These are phyloP conservation scores for Pelodytes ibericus DNA, from an alignment of 2,797 vertebrate genomes.

Conservation along the genomic window DNA sequence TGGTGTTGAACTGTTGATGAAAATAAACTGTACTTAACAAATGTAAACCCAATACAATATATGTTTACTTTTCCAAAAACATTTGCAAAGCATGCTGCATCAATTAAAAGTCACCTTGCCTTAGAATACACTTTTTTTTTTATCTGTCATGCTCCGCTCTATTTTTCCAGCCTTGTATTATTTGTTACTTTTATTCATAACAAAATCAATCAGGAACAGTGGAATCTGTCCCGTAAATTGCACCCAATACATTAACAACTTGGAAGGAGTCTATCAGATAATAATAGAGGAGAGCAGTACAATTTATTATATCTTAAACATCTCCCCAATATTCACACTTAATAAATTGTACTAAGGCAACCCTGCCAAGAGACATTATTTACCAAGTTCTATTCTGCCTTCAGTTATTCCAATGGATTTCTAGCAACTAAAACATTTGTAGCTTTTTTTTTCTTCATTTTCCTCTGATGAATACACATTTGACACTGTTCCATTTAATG, in stretches of 20 bases:
- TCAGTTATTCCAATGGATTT: not conserved
- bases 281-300: slow-evolving; percentile 4
- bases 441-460: not conserved
- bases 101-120: no score
- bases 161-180: no score
- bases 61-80: not conserved
- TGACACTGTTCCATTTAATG: no score
- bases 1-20: not conserved
- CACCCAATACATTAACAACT: no score
- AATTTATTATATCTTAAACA: not conserved
- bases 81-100: not conserved
- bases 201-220: no score
- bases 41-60: slow-evolving; percentile 1
- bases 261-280: slow-evolving; percentile 15
- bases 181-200: not conserved
- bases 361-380: slow-evolving; percentile 1
- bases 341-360: not conserved
- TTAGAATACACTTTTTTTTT: no score
- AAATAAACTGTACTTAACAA: slow-evolving; percentile 7
- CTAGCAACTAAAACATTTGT: not conserved
- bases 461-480: not conserved
- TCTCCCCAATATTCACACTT: slow-evolving; percentile 13
- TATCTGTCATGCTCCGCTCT: no score
- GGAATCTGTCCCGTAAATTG: no score
- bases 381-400: not conserved